Evolutionary conservation across 2,888 invertebrate species (phyloP), one percentile per base, ranked within the genome.

Genomic region (Apoda limacodes): DNA sequence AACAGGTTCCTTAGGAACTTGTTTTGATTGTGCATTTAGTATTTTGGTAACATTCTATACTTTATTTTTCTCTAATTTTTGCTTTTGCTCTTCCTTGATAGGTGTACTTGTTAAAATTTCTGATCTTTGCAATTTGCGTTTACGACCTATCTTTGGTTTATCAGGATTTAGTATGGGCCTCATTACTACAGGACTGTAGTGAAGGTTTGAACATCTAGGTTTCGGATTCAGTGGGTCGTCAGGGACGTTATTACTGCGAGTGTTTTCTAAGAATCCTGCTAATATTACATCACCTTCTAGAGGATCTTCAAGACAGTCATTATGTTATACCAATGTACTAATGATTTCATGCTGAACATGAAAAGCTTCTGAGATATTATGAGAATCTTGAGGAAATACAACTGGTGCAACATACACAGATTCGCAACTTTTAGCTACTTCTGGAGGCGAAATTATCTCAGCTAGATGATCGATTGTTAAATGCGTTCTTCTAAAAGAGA

Each of bases 61-160:
- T 38, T 41, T 43, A 38, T 39, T 43, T 40, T 37, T 43, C 25
- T 45, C 40, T 37, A n/a, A n/a, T n/a, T n/a, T n/a, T n/a, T n/a
- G n/a, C n/a, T n/a, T n/a, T n/a, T n/a, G n/a, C n/a, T n/a, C n/a
- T n/a, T n/a, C n/a, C n/a, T n/a, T n/a, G n/a, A n/a, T n/a, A n/a
- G n/a, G n/a, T n/a, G n/a, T n/a, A n/a, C n/a, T n/a, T n/a, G n/a
- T n/a, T n/a, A n/a, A n/a, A n/a, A n/a, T n/a, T n/a, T n/a, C n/a
- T n/a, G n/a, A n/a, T n/a, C n/a, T n/a, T n/a, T n/a, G n/a, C n/a
- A n/a, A n/a, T n/a, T n/a, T n/a, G n/a, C n/a, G n/a, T n/a, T n/a
- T n/a, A n/a, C n/a, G n/a, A n/a, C n/a, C n/a, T n/a, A n/a, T n/a
- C n/a, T n/a, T n/a, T n/a, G n/a, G n/a, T n/a, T n/a, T n/a, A n/a